Base-by-base conservation (phyloP, 2,797 vertebrate species). In the Tolypeutes matacus region DNA sequence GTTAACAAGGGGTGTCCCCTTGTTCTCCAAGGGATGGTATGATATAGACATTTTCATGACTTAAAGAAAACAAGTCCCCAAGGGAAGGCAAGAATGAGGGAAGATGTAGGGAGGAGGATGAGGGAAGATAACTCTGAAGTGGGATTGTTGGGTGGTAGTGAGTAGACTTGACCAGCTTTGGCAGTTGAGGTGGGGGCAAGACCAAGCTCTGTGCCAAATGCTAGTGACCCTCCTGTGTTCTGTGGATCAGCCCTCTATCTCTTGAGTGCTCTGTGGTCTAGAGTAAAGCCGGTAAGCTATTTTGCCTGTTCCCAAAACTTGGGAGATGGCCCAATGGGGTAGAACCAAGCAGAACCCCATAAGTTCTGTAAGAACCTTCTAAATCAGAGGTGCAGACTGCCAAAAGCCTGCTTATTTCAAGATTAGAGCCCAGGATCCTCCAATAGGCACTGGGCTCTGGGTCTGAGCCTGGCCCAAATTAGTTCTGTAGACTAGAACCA, bases 121-220 rank as follows among this genome's bases (percentile, higher is more conserved):
- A 42, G 34, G 60, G 62, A 25, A 73, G 25, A 58, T 42, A n/a
- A 62, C 31, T 49, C 29, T 46, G 46, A 29, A 25, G 11, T 2
- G 25, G 2, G 7, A 25, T 3, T 4, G 27, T 29, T 0, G 3
- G 23, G 8, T 23, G 18, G 53, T 6, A 29, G 78, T 31, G 15
- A 64, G 36, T 7, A 9, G 60, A 27, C 36, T 9, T 11, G 51
- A n/a, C 34, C 10, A 3, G 29, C 49, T 42, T 20, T 25, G 62
- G 84, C 14, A 2, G 34, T 12, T 25, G 72, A 49, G 18, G 34
- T 69, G 70, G 42, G 51, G 25, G 15, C 11, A 15, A 12, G 53
- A 36, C 6, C 1, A 13, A 7, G 14, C 49, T 15, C 1, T 9
- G 17, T 70, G 78, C 8, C 0, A 0, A 2, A 7, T 39, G 51